Base-by-base conservation (phyloP, 2,113 vertebrate species). In the Caloenas nicobarica region DNA sequence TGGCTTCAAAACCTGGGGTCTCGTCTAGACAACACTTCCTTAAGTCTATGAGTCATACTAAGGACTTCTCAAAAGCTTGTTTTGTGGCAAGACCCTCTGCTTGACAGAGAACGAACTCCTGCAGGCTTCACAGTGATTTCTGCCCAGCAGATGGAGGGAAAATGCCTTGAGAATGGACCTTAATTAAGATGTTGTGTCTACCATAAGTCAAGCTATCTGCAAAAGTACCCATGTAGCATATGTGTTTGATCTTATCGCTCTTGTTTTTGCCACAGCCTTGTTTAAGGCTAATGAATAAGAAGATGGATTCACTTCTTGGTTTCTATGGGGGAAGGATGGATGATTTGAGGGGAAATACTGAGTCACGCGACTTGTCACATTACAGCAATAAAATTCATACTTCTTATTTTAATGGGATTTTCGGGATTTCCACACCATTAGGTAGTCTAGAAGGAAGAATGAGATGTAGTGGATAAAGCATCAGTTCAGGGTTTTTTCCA, bases 181-280 rank as follows among this genome's bases (percentile, higher is more conserved):
- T 94, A 93, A 96, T 96, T 86, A 89, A 95, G 92, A 94, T 89
- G 95, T 96, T 97, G 78, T 90, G 94, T 93, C 91, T 97, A 31
- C 64, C 1, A 2, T 66, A 78, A 82, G 72, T 56, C 61, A 77
- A 84, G 62, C 72, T 92, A 88, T 89, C 86, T 58, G 61, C 89
- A 81, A 10, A 83, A 88, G 53, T 21, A 58, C 61, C 91, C 40
- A 0, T 3, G 60, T 44, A 88, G 44, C 80, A 79, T 53, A 48
- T 81, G 86, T 57, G 77, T 62, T 77, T 83, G 95, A 96, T 97
- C 70, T 89, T 92, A 91, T 48, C 82, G 4, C 44, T 44, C 70
- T 58, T 33, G n/a, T 1, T 29, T 82, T 73, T 76, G 76, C 66
- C 77, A 74, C 34, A 62, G 73, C 23, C 62, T 66, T 28, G 19